A percentile compares a stretch with the other conserved stretches of the same genome.
Evolutionary conservation across 2,888 invertebrate genomes (phyloP).

Genomic region (Tenthredo mesomela): DNA sequence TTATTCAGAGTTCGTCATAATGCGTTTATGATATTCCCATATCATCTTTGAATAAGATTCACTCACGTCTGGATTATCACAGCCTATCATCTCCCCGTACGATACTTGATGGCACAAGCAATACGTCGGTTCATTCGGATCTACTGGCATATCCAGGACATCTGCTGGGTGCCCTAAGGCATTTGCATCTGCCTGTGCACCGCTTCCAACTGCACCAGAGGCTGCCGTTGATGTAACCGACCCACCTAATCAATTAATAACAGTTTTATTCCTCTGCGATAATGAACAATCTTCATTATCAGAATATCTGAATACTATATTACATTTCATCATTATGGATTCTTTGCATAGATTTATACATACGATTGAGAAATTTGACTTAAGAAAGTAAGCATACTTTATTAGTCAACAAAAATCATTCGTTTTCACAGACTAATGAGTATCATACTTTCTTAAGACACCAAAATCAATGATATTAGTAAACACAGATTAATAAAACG

Average conservation of each 20-base stretch:
- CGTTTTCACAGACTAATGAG: background rate
- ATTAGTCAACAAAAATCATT: background rate
- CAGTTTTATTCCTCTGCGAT: background rate
- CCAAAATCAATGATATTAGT: background rate
- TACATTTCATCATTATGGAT: background rate
- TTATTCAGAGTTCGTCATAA: constrained; percentile 53
- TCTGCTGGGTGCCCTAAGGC: constrained; percentile 90
- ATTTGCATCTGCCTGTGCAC: constrained; percentile 72
- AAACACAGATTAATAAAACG: background rate
- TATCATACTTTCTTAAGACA: background rate
- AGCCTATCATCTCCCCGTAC: constrained; percentile 98
- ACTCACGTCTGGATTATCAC: constrained; percentile 92
- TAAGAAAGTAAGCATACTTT: no score
- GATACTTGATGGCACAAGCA: constrained; percentile 98
- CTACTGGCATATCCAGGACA: constrained; percentile 93
- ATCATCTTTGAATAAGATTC: background rate
- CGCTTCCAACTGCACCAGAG: constrained; percentile 74
- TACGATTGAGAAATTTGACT: background rate
- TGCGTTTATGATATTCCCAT: background rate
- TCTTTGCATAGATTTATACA: no score
- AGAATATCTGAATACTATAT: background rate
- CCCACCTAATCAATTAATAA: constrained; percentile 62
- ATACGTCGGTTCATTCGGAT: constrained; percentile 99
- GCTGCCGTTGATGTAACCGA: constrained; percentile 71
- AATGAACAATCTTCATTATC: background rate